These are phyloP conservation scores for Nothura maculosa DNA, from an alignment of 2,797 vertebrate genomes.

Conservation along the genomic window DNA sequence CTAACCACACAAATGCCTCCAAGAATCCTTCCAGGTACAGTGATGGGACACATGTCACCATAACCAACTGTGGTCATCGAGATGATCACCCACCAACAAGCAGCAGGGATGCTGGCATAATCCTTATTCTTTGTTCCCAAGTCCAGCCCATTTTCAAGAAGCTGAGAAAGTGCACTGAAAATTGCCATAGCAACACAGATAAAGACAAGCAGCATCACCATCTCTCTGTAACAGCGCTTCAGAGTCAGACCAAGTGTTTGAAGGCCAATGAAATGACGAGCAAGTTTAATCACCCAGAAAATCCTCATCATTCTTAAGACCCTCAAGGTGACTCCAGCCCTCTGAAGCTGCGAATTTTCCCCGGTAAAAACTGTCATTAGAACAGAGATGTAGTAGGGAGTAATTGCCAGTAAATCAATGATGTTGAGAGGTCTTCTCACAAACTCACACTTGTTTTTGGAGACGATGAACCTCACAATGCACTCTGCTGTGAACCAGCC, in stretches of 20 bases:
- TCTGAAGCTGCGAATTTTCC: constrained; percentile 95
- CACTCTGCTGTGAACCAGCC: constrained; percentile 99
- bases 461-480: constrained; percentile 96
- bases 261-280: constrained; percentile 97
- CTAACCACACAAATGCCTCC: constrained; percentile 98
- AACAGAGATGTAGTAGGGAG: constrained; percentile 96
- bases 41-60: constrained; percentile 98
- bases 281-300: constrained; percentile 99
- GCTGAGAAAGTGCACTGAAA: constrained; percentile 97
- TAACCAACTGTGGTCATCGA: constrained; percentile 99
- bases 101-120: constrained; percentile 97
- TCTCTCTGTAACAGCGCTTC: constrained; percentile 95
- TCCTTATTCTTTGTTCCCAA: constrained; percentile 92
- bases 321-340: constrained; percentile 93
- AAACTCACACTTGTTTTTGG: constrained; percentile 97
- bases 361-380: constrained; percentile 92
- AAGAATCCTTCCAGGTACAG: constrained; percentile 93
- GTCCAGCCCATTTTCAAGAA: constrained; percentile 96
- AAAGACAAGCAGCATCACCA: constrained; percentile 99
- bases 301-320: constrained; percentile 98
- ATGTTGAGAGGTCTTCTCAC: constrained; percentile 96
- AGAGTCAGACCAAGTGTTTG: constrained; percentile 98
- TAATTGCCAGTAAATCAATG: constrained; percentile 96
- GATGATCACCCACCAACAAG: constrained; percentile 99
- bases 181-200: constrained; percentile 99